Conservation (phyloP, 2,113 vertebrate species). For the Chaenocephalus aceratus region DNA sequence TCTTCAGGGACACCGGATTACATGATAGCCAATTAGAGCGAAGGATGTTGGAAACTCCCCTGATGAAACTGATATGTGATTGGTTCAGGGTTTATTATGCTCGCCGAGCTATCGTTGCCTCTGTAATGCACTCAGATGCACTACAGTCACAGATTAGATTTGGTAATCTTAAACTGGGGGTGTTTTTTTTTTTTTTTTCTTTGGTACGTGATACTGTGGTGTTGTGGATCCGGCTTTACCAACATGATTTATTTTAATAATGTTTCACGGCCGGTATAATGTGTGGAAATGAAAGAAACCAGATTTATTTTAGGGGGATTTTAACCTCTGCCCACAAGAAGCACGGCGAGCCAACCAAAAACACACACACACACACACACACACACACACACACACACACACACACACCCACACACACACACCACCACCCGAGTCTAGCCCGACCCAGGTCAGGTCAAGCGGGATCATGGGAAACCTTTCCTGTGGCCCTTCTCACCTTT, state of each 20-base stretch:
- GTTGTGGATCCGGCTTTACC: neutral
- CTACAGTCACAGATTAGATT: slow-evolving; percentile 38
- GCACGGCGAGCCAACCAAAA: slow-evolving; percentile 26
- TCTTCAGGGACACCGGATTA: slow-evolving; percentile 89
- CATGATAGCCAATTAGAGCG: slow-evolving; percentile 92
- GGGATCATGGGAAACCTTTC: slow-evolving; percentile 76
- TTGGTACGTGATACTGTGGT: slow-evolving; percentile 13
- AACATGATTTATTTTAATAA: slow-evolving; percentile 23
- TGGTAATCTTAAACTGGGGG: slow-evolving; percentile 27
- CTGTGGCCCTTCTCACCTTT: slow-evolving; percentile 84
- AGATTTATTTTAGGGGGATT: slow-evolving; percentile 27
- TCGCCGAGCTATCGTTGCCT: slow-evolving; percentile 55
- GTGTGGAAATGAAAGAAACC: slow-evolving; percentile 5
- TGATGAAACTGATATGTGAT: slow-evolving; percentile 80
- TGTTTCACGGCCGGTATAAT: neutral
- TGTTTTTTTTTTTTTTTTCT: neutral
- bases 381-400: slow-evolving; percentile 14
- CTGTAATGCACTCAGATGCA: slow-evolving; percentile 44
- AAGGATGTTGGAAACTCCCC: slow-evolving; percentile 87
- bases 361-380: neutral
- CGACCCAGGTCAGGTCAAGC: slow-evolving; percentile 63
- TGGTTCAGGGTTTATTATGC: slow-evolving; percentile 74
- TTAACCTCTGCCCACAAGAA: slow-evolving; percentile 23
- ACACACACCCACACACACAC: neutral
- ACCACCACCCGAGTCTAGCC: slow-evolving; percentile 34